Evolutionary conservation across 2,797 vertebrate genomes (phyloP).

Genomic region (Euthynnus affinis): DNA sequence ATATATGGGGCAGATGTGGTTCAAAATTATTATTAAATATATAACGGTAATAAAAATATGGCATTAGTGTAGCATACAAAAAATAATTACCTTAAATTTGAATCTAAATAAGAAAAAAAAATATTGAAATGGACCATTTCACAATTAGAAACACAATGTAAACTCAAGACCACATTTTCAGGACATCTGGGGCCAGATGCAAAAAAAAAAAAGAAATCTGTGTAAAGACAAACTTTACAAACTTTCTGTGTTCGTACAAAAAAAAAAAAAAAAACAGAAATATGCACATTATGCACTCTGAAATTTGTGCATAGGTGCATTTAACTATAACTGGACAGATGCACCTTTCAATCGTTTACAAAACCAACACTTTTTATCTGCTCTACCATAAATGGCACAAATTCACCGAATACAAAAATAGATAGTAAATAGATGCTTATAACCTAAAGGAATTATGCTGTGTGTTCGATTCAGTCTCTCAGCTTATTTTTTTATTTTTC

Average conservation of each 20-base stretch:
- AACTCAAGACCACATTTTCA: constrained; percentile 42
- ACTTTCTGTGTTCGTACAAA: not conserved
- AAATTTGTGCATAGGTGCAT: not conserved
- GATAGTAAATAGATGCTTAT: not conserved
- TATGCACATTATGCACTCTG: not conserved
- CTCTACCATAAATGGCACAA: not conserved
- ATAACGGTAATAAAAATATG: constrained; percentile 50
- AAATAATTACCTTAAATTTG: constrained; percentile 57
- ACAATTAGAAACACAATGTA: constrained; percentile 46
- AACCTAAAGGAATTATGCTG: not conserved
- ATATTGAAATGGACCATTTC: constrained; percentile 1
- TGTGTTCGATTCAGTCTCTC: not conserved
- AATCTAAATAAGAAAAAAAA: constrained; percentile 31
- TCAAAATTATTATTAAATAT: constrained; percentile 33
- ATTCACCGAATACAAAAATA: not conserved
- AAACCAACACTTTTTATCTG: not conserved
- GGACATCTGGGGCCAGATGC: not conserved
- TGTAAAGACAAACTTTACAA: not conserved
- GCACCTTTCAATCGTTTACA: not conserved
- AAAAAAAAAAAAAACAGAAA: not conserved
- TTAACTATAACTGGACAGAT: not conserved
- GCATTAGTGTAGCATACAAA: constrained; percentile 52
- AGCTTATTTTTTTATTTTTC: not conserved
- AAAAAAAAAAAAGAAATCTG: no score
- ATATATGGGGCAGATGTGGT: constrained; percentile 14